Evolutionary conservation across 1,140 invertebrate species (phyloP).

Genomic region (Tetraneura akinire): DNA sequence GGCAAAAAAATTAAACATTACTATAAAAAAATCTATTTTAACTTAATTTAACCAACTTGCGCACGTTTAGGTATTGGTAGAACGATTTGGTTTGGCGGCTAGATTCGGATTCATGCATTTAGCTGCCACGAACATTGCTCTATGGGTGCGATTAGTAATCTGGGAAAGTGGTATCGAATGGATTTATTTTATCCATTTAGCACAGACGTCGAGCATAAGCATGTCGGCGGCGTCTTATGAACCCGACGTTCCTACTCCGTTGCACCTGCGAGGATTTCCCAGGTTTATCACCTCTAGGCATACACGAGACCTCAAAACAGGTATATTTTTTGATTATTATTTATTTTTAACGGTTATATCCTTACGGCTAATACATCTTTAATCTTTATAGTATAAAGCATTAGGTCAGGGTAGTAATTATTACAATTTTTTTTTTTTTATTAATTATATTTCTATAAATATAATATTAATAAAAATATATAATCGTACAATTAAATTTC

Average conservation of each 20-base stretch:
- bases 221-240: slow-evolving; percentile 53
- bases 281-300: slow-evolving; percentile 57
- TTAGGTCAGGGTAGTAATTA: too few relatives aligned
- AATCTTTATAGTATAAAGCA: too few relatives aligned
- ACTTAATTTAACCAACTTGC: too few relatives aligned
- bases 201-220: slow-evolving; percentile 57
- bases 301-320: slow-evolving; percentile 52
- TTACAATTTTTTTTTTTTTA: neutral
- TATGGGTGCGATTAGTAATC: slow-evolving; percentile 66
- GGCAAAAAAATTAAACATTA: too few relatives aligned
- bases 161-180: slow-evolving; percentile 66
- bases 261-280: slow-evolving; percentile 61
- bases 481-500: too few relatives aligned
- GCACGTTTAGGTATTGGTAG: slow-evolving; percentile 62
- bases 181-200: slow-evolving; percentile 63
- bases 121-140: slow-evolving; percentile 65
- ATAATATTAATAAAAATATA: too few relatives aligned
- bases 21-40: too few relatives aligned
- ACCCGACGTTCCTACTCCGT: slow-evolving; percentile 58
- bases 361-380: too few relatives aligned
- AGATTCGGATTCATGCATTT: slow-evolving; percentile 67
- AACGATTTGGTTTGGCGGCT: slow-evolving; percentile 63
- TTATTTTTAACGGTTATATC: too few relatives aligned
- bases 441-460: too few relatives aligned
- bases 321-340: too few relatives aligned